Evolutionary conservation across 2,888 invertebrate genomes (phyloP), one percentile per base, ranked within the genome.

Genomic region (Eledona agricola): DNA sequence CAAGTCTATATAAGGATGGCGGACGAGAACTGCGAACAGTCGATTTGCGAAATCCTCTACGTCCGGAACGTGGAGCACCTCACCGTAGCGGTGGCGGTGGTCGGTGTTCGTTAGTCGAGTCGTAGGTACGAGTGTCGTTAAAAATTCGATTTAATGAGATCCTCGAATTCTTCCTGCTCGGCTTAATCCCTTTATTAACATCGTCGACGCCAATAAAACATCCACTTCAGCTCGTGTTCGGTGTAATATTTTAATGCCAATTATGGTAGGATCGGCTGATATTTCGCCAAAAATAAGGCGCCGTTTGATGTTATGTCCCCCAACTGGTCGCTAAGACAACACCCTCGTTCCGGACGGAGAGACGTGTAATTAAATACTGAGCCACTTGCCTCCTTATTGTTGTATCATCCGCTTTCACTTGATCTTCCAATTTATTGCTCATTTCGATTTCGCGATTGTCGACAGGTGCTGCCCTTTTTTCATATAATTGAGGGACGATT

Each of bases 1-100:
- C 76, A 79, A 78, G 76, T 77, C 77, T 80, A 80, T 80, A 80
- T 80, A 80, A 80, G 77, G 79, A 74, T 74, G 66, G 65, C 55
- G 57, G 60, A 51, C 64, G 64, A 64, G 62, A 55, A 62, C 66
- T 61, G 60, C 57, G 63, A 66, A 63, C 71, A 72, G 72, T 72
- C 54, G 63, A 64, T 62, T 61, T 61, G 57, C 57, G 59, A 54
- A 51, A 50, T 55, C 51, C 31, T 34, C 37, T 31, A 55, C 26
- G 55, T 37, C 47, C 46, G 32, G 49, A 46, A 40, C 55, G 50
- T 40, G 34, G 45, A 10, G 51, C 25, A 22, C 51, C n/a, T 45
- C 43, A 1, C 17, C 43, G 37, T 28, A 11, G 40, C 26, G 15
- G 16, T 37, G 15, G 15, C n/a, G 4, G 29, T 9, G 10, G 2